Base-by-base conservation (phyloP, 2,113 vertebrate species). In the Dolichotis patagonum region DNA sequence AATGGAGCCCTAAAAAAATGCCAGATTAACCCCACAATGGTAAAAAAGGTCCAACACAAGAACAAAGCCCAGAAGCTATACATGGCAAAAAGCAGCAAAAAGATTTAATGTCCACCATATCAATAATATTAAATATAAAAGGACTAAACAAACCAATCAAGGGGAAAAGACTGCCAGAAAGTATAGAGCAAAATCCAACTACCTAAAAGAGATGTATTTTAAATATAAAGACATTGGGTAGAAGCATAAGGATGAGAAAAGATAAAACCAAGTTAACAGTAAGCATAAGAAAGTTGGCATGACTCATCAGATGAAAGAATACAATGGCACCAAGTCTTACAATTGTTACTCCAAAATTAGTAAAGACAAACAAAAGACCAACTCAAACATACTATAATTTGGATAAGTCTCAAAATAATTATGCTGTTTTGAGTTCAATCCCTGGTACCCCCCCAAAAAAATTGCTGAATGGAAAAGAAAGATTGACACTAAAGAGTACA, bases 351-450 rank as follows among this genome's bases (percentile, higher is more conserved):
- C 58, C 14, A 38, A n/a, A 87, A 88, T 67, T 69, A 82, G 58
- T 75, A 62, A 88, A 88, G 56, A 38, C 26, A 63, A 78, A n/a
- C 46, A 41, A 63, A 56, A 78, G 71, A 60, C 24, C 41, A 54
- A 32, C 43, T 38, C 24, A 91, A 24, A 88, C 12, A 71, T 46
- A 41, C 43, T 54, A n/a, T 38, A 92, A 95, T 22, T 75, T 80
- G 62, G 35, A 65, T 49, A 16, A 93, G 49, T 81, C 49, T 73
- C 90, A 91, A 97, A 81, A 90, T 52, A 95, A 81, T 60, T 54
- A 54, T 17, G 4, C 54, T 54, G 54, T 14, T 54, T 2, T 54
- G 16, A 54, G 54, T 54, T 54, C 54, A 16, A 16, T 54, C 13
- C 14, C 14, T 7, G 13, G 54, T 14, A 54, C 54, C 13, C n/a